Percentiles rank a stretch among this genome's conserved stretches.
Evolutionary conservation across 2,888 invertebrate genomes (phyloP).

Genomic region (Chrysotoxum bicinctum): DNA sequence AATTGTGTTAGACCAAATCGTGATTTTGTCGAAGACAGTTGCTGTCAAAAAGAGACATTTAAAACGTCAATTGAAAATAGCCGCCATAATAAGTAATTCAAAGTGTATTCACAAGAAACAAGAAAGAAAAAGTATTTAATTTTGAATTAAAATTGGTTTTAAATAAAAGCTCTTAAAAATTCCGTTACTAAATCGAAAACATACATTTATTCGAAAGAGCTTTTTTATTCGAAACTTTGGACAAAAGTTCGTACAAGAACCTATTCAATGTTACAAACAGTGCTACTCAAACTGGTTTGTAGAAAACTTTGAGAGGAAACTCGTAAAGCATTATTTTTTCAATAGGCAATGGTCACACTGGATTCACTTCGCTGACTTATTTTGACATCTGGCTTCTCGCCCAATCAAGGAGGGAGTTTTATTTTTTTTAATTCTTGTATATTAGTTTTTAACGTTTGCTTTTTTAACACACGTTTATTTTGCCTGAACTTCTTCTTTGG

Average conservation of each 20-base stretch:
- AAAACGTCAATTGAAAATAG: background rate
- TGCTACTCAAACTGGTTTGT: background rate
- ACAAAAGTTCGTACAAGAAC: background rate
- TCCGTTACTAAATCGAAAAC: background rate
- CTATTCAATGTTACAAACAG: background rate
- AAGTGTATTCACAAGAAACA: background rate
- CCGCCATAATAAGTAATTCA: background rate
- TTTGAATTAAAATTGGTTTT: background rate
- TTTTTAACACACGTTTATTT: no score
- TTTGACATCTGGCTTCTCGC: no score
- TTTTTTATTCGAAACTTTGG: background rate
- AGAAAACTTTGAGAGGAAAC: background rate
- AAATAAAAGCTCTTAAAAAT: background rate
- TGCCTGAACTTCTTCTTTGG: no score
- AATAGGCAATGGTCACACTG: no score
- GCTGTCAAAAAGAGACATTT: background rate
- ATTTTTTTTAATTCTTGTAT: no score
- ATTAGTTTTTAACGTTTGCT: no score
- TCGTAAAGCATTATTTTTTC: no score
- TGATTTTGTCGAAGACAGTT: slow-evolving; percentile 73
- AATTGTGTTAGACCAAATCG: slow-evolving; percentile 79
- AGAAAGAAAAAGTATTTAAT: background rate
- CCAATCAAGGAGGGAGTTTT: no score
- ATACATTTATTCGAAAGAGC: background rate
- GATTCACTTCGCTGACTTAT: no score